Percentiles rank a stretch among this genome's conserved stretches.
Conservation (phyloP, 2,797 vertebrate genomes). For the Myotis planiceps region DNA sequence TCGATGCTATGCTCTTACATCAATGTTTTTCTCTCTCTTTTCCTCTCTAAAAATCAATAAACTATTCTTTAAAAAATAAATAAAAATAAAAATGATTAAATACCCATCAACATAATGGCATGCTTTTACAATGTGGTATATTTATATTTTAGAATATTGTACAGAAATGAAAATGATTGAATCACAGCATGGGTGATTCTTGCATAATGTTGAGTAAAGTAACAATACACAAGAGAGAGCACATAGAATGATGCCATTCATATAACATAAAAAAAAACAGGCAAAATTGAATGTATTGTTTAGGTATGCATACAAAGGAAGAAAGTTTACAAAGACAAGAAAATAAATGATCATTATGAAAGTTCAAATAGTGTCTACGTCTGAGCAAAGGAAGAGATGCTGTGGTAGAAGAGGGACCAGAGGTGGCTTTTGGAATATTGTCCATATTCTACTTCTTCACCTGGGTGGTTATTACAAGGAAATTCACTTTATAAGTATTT, state of each 20-base stretch:
- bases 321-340: not conserved
- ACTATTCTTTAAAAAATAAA: too few relatives aligned
- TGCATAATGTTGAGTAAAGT: not conserved
- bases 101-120: not conserved
- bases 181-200: not conserved
- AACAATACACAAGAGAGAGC: not conserved
- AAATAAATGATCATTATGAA: not conserved
- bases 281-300: not conserved
- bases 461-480: not conserved
- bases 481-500: not conserved
- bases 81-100: not conserved
- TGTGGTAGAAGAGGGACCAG: not conserved
- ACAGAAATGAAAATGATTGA: constrained; percentile 26
- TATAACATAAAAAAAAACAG: not conserved
- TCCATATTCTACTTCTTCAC: not conserved
- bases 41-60: too few relatives aligned
- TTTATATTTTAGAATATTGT: not conserved
- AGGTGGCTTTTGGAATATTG: not conserved
- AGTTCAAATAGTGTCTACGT: not conserved
- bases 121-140: not conserved
- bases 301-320: not conserved
- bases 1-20: too few relatives aligned
- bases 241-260: not conserved
- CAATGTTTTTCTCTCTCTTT: too few relatives aligned
- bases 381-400: not conserved